These are phyloP conservation scores for Caenorhabditis remanei DNA, from an alignment of 1,140 invertebrate species.

Conservation along the genomic window DNA sequence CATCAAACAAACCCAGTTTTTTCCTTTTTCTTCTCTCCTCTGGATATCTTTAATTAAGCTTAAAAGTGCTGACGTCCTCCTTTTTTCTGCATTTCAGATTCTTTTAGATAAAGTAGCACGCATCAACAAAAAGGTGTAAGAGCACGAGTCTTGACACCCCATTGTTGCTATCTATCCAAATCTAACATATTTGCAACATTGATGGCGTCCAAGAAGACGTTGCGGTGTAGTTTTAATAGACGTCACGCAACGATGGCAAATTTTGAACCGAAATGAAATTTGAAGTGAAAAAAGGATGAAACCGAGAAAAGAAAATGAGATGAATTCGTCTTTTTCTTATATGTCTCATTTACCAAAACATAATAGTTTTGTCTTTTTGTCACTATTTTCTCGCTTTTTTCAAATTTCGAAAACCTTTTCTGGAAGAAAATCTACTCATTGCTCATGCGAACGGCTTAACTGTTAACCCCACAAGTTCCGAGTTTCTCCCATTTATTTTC, in stretches of 20 bases:
- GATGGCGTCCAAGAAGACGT: background rate
- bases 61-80: background rate
- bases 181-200: slow-evolving; percentile 33
- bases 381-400: background rate
- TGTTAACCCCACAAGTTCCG: slow-evolving; percentile 2
- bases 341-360: background rate
- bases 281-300: background rate
- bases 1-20: background rate
- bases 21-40: background rate
- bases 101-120: background rate
- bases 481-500: background rate
- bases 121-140: background rate
- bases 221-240: slow-evolving; percentile 21
- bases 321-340: background rate
- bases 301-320: slow-evolving; percentile 5
- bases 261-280: slow-evolving; percentile 43
- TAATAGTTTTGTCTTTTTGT: background rate
- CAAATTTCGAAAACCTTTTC: background rate
- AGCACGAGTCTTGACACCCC: background rate
- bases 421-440: background rate
- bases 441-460: slow-evolving; percentile 16
- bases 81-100: background rate
- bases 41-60: slow-evolving; percentile 13
- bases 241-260: slow-evolving; percentile 17
- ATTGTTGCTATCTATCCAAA: background rate